Conservation (phyloP, 2,888 invertebrate species). For the Agriopis leucophaearia region DNA sequence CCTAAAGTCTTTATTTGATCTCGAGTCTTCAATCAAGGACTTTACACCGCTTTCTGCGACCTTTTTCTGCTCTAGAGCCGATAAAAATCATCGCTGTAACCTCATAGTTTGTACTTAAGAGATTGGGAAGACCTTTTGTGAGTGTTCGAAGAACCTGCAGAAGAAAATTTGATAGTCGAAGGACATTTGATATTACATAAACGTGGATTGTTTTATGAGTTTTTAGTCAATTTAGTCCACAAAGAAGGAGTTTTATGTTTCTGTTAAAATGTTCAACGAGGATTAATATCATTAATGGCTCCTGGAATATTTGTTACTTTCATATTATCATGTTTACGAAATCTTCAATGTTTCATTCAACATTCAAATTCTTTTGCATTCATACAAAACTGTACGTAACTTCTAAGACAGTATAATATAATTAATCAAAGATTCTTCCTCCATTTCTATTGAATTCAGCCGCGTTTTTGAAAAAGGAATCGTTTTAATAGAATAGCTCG, state of each 20-base stretch:
- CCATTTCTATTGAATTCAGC: slow-evolving; percentile 69
- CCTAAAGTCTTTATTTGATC: slow-evolving; percentile 28
- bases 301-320: neutral
- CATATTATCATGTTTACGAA: slow-evolving; percentile 1
- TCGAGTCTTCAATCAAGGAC: slow-evolving; percentile 49
- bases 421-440: slow-evolving; percentile 68
- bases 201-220: too few species aligned
- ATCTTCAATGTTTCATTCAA: slow-evolving; percentile 6
- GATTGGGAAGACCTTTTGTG: slow-evolving; percentile 30
- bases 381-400: slow-evolving; percentile 58
- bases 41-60: slow-evolving; percentile 48
- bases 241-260: too few species aligned
- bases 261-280: too few species aligned
- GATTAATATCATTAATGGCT: too few species aligned
- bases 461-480: slow-evolving; percentile 71
- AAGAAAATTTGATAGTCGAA: slow-evolving; percentile 15
- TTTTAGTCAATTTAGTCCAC: too few species aligned
- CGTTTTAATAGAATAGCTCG: slow-evolving; percentile 68
- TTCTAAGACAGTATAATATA: slow-evolving; percentile 52
- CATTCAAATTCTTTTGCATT: slow-evolving; percentile 49
- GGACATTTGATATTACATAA: neutral
- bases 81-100: slow-evolving; percentile 31
- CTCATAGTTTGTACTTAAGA: slow-evolving; percentile 41
- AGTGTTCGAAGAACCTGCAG: slow-evolving; percentile 3
- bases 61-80: slow-evolving; percentile 38